Evolutionary conservation across 1,140 invertebrate species (phyloP), one percentile per base, ranked within the genome.

Genomic region (Drosophila mauritiana): DNA sequence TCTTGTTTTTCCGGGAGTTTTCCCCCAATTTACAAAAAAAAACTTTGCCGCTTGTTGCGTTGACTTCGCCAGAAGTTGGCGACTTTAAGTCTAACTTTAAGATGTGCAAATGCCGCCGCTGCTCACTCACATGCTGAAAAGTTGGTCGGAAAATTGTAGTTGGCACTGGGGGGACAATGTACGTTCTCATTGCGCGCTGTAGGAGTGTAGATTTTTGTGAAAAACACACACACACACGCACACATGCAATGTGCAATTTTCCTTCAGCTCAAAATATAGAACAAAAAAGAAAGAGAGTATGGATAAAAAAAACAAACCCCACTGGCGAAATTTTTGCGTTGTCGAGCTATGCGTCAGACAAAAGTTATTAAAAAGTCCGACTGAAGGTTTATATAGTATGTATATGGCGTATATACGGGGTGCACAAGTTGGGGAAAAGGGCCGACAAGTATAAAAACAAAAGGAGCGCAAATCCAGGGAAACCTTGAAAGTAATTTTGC

Each of bases 291-390:
- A 39, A 13, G 12, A 13, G 10, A 11, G 31, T 31, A 10, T 31
- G 7, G 7, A 31, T 13, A 39, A 13, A 4, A 13, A 13, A 17
- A 17, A 17, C 17, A 13, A 39, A 7, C 7, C 64, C 67, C 67
- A 20, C 15, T 15, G 52, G 67, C 64, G 36, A 39, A 39, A 57
- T 36, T 36, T 61, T 69, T 20, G 34, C 49, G 42, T 39, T 68
- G 36, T 45, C 78, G 45, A 73, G 74, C 65, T 83, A 78, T 78
- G 76, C 57, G 65, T 72, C 64, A 83, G 76, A 75, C 76, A 57
- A 73, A 83, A 80, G 80, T 83, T 83, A 83, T 83, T 84, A 84
- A 83, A 83, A 83, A 83, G 61, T 83, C 80, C 76, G 80, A 65
- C 65, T 70, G 80, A 43, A 69, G 48, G 65, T 54, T 51, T 31